These are phyloP conservation scores for Drosophila mayri DNA, from an alignment of 1,140 invertebrate species.

Conservation along the genomic window DNA sequence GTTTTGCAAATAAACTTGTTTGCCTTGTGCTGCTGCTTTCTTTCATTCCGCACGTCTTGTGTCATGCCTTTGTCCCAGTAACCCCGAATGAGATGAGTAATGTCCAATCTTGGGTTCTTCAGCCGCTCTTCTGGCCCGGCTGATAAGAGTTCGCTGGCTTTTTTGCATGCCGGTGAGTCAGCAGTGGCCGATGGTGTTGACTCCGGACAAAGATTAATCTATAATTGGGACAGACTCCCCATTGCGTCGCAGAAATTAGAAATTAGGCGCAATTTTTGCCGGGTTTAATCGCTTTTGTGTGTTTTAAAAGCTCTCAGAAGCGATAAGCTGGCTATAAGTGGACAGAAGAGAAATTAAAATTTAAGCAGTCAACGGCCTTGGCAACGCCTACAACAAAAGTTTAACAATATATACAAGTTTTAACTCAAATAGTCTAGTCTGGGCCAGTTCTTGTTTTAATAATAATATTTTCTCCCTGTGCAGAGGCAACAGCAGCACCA, in stretches of 20 bases:
- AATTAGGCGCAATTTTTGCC: constrained; percentile 30
- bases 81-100: constrained; percentile 36
- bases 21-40: constrained; percentile 17
- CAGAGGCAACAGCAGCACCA: neutral
- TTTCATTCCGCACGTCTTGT: constrained; percentile 32
- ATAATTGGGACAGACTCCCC: constrained; percentile 25
- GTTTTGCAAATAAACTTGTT: constrained; percentile 38
- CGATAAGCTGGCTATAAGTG: constrained; percentile 26
- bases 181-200: constrained; percentile 12
- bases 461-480: constrained; percentile 10
- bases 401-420: neutral
- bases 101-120: constrained; percentile 32
- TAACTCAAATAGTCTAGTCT: neutral
- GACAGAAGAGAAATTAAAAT: neutral
- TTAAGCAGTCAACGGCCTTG: constrained; percentile 6
- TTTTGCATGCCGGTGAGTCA: constrained; percentile 38
- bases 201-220: constrained; percentile 26
- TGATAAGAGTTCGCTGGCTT: constrained; percentile 30
- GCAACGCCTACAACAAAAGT: neutral
- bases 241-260: constrained; percentile 37
- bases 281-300: constrained; percentile 37
- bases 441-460: neutral
- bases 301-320: constrained; percentile 20
- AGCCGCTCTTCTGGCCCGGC: constrained; percentile 5
- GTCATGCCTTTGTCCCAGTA: constrained; percentile 32